Percentiles rank a stretch among this genome's conserved stretches.
These are phyloP conservation scores for Hedychridium roseum DNA, from an alignment of 2,888 invertebrate genomes.

Conservation along the genomic window DNA sequence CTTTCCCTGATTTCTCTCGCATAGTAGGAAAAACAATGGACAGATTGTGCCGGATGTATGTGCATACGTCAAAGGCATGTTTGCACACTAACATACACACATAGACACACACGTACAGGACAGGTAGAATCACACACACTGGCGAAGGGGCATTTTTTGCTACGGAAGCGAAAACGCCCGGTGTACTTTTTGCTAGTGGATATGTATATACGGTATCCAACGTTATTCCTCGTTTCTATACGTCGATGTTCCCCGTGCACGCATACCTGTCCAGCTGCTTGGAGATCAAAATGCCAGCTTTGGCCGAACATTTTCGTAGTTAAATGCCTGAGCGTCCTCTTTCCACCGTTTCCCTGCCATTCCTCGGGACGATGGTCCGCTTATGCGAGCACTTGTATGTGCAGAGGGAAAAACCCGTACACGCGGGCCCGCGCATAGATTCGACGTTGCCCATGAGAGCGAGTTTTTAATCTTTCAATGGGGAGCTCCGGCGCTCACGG, in stretches of 20 bases:
- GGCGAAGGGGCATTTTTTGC: too few relatives aligned
- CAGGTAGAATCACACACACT: too few relatives aligned
- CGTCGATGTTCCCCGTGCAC: background rate
- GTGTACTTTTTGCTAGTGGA: too few relatives aligned
- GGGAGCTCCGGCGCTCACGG: conserved; percentile 32
- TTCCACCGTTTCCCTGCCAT: conserved; percentile 12
- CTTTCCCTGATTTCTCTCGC: too few relatives aligned
- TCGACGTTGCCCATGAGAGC: conserved; percentile 41
- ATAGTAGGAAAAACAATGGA: too few relatives aligned
- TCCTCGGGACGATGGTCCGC: conserved; percentile 35
- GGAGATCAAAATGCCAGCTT: conserved; percentile 27
- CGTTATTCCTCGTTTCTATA: too few relatives aligned
- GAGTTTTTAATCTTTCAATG: conserved; percentile 52
- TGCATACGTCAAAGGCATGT: too few relatives aligned
- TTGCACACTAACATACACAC: too few relatives aligned
- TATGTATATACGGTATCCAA: too few relatives aligned
- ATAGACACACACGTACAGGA: too few relatives aligned
- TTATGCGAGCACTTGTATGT: conserved; percentile 32
- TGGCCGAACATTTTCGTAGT: conserved; percentile 38
- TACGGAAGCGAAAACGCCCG: too few relatives aligned
- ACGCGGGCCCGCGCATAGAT: conserved; percentile 38
- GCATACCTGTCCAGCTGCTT: background rate
- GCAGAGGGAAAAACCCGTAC: conserved; percentile 18
- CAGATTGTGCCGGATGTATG: too few relatives aligned
- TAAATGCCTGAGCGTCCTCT: conserved; percentile 30